Evolutionary conservation across 2,797 vertebrate genomes (phyloP), one percentile per base, ranked within the genome.

Genomic region (Cephalopachus bancanus): DNA sequence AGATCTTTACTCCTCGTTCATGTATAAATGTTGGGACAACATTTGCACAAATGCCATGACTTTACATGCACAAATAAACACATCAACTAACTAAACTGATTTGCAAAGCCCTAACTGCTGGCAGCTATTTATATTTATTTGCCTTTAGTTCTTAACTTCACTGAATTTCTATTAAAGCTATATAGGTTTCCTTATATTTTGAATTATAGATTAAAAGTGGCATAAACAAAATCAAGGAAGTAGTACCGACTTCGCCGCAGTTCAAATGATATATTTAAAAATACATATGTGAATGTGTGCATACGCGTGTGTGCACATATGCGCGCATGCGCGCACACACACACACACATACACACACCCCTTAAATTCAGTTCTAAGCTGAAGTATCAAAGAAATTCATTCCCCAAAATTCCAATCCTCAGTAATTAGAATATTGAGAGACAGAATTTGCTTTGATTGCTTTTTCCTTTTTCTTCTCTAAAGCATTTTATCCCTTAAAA

Each of bases 291-390:
- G 53, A 57, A 16, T 24, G 14, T 53, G 87, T 10, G 22, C 16
- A 57, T 1, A 57, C 10, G 53, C 44, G 4, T 44, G 44, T 26
- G 49, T 9, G 59, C n/a, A 67, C 51, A 30, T 37, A 37, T 37
- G 37, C 3, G 37, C 37, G 37, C 37, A n/a, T 26, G 49, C 12
- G 59, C n/a, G 67, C 51, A 30, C 28, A 65, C 28, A 83, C 78
- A 84, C 62, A 79, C 30, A 51, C 20, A 55, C 55, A 74, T 53
- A 33, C 37, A 83, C 44, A 89, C 83, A 84, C 57, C 80, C 78
- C 49, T 44, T 67, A 28, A 96, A 67, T 75, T 93, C 76, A 94
- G 53, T 75, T 97, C 84, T 79, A 98, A 96, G 84, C 11, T 93
- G 84, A 93, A 94, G 26, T 74, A 87, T 69, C 83, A 88, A 37